Base-by-base conservation (phyloP, 1,140 invertebrate genomes). In the Lordiphosa clarofinis region DNA sequence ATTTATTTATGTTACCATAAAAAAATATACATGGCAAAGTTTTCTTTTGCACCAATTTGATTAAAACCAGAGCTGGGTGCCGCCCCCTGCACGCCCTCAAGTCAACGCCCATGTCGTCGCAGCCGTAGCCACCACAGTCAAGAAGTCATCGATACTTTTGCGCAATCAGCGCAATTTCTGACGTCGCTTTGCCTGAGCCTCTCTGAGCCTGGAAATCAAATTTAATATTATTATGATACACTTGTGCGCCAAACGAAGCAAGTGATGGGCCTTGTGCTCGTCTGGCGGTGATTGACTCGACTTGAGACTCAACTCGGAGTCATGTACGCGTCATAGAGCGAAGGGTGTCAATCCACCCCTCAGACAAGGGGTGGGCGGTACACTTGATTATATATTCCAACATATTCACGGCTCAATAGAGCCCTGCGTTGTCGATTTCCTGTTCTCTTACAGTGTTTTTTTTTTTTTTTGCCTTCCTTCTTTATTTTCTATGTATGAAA, bases 201-300 rank as follows among this genome's bases (percentile, higher is more conserved):
- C 73, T 44, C 59, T 39, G 50, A 39, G 70, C 56, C 71, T 71
- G 59, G 72, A 78, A 84, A 84, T 84, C 78, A 84, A 84, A 84
- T 84, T 84, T 84, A 84, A 84, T 84, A 84, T 84, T 84, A 84
- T 84, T 84, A 84, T 84, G 78, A 84, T 84, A 84, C 78, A 84
- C 78, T 84, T 84, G 78, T 84, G 78, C 55, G 58, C 56, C 73
- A 66, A 76, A 66, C 64, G 73, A 75, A 81, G 73, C 79, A 70
- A 82, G 76, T 81, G 75, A 66, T 61, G 57, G 62, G 63, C 57
- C 57, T 61, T 60, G 54, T 67, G 52, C 33, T 53, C 35, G 59
- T 44, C 48, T 37, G 53, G 54, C 54, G 63, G 63, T 71, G 70
- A 73, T 73, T 73, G 70, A 73, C 70, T 73, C 58, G 59, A 72